Base-by-base conservation (phyloP, 2,888 invertebrate species). In the Lottia gigantea region DNA sequence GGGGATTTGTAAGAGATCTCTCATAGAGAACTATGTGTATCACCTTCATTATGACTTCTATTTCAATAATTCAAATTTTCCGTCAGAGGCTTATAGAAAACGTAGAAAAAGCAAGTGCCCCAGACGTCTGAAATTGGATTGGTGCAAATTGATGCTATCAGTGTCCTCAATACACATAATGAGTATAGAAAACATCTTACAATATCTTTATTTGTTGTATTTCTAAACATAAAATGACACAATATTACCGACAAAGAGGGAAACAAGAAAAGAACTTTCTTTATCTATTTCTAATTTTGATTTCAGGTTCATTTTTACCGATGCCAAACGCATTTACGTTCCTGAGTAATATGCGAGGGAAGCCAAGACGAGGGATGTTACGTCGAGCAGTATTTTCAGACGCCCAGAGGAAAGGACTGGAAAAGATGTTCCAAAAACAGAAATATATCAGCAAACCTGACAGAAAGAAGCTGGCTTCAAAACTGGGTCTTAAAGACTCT, bases 391-490 rank as follows among this genome's bases (percentile, higher is more conserved):
- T 98, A 61, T 98, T 98, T 91, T 95, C 95, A 2, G 98, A 98
- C 87, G 93, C 95, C 0, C 98, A 98, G 87, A 91, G 98, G 63
- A 96, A 97, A 82, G 98, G 98, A 0, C 91, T 98, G 78, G 98
- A 98, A 90, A 94, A 96, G 86, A 91, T 96, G 86, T 98, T 98
- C 90, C 96, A 96, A 89, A 93, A 96, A 67, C 98, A 98, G 90
- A 98, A 98, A 89, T 98, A 98, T 90, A 98, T 98, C 89, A 97
- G 96, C 86, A 98, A 98, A 88, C 98, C 98, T 0, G 98, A 98
- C 89, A 91, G 98, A 88, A 98, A 97, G 91, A 97, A 97, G 85
- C 90, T 98, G 75, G 98, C 98, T 0, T 97, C 97, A 88, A 95
- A 97, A 88, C 91, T 98, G 66, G 97, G 97, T 14, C 91, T 98